Evolutionary conservation across 2,113 vertebrate genomes (phyloP), one percentile per base, ranked within the genome.

Genomic region (Amia ocellicauda): DNA sequence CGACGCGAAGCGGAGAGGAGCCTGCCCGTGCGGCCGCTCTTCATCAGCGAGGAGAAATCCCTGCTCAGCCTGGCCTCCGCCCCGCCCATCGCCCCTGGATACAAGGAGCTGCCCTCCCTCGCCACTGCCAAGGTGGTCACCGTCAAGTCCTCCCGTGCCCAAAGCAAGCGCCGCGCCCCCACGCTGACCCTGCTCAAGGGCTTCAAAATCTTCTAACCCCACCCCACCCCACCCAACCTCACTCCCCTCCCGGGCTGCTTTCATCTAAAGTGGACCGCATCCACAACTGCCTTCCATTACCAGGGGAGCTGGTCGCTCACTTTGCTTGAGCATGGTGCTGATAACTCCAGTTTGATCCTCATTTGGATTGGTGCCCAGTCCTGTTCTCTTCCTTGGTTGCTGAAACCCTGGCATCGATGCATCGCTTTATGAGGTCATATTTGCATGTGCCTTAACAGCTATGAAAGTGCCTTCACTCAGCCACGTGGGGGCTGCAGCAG

Each of bases 101-200:
- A 86, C 73, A 94, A 93, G 73, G 94, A 97, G 84, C 87, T 96
- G 66, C 93, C 93, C 1, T 74, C 91, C 0, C 86, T 94, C n/a
- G 85, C 93, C 67, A 94, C 92, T 26, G 93, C 94, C 83, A 96
- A 94, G 78, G 77, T 96, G 77, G 89, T 97, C 66, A 97, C 94
- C 0, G 91, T 97, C 22, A 97, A 95, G 74, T 92, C 93, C 0
- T 95, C 93, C 0, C 86, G 93, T 45, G 94, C 93, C 22, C 93
- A 95, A 77, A 97, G 93, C 85, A 97, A 94, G 80, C 90, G 91
- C 68, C 89, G 93, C 42, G 92, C 93, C 2, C 92, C 93, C 52
- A 91, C 93, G 0, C 83, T 95, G 41, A 97, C 93, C 5, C 77
- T 96, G n/a, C 74, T 97, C 64, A 96, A 95, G 67, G 93, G 94